phyloP scores from a whole-genome alignment of 1,140 invertebrate genomes.

The Bombus ignitus region DNA sequence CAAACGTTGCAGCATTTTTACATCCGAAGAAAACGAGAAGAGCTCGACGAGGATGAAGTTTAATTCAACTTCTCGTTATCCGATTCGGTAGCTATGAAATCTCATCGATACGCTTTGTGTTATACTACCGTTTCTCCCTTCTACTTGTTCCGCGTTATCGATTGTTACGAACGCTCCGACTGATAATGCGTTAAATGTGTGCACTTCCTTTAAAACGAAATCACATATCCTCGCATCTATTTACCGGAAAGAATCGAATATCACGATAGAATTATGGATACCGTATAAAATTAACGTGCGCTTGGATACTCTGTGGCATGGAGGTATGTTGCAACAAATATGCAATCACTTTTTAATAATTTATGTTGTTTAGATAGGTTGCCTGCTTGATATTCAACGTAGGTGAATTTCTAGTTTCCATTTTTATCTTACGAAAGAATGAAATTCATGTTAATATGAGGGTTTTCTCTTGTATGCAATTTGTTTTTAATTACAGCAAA shows the following conservation, averaged over 20 bases:
- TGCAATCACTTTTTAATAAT: not conserved
- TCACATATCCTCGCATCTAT: constrained; percentile 18
- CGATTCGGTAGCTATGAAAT: constrained; percentile 47
- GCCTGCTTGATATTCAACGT: too few species aligned
- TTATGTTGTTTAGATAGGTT: not conserved
- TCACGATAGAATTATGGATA: not conserved
- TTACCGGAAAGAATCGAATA: constrained; percentile 24
- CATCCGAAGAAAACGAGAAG: not conserved
- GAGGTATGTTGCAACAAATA: constrained; percentile 10
- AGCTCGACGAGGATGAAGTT: constrained; percentile 9
- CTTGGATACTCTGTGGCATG: constrained; percentile 10
- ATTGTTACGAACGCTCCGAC: constrained; percentile 64
- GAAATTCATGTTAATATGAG: not conserved
- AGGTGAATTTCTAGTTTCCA: too few species aligned
- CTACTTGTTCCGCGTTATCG: constrained; percentile 61
- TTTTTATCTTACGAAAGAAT: not conserved
- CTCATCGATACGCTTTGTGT: constrained; percentile 45
- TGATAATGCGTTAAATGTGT: constrained; percentile 67
- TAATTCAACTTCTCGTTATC: not conserved
- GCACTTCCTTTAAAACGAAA: constrained; percentile 48
- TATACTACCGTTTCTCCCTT: constrained; percentile 63
- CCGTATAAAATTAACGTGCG: constrained; percentile 15
- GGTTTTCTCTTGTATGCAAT: not conserved
- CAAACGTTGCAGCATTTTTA: not conserved
- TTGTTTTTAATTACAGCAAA: not conserved